A percentile compares a stretch with the other conserved stretches of the same genome.
Evolutionary conservation across 2,113 vertebrate genomes (phyloP).

Genomic region (Lutjanus erythropterus): DNA sequence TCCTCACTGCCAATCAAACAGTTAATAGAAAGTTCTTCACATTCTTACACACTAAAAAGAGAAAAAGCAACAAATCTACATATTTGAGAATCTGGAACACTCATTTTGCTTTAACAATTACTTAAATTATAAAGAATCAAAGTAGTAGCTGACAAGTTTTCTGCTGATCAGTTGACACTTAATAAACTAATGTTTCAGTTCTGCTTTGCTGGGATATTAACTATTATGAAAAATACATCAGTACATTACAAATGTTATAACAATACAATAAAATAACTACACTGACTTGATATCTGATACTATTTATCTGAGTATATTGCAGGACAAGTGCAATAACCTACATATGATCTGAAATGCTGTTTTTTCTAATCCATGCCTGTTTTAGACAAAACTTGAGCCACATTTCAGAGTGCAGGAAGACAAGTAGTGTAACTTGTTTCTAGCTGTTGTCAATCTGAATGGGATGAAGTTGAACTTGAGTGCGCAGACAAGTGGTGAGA

Average conservation of each 20-base stretch:
- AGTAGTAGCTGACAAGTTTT: not conserved
- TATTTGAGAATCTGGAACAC: not conserved
- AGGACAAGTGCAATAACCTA: not conserved
- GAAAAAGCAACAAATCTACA: not conserved
- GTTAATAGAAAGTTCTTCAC: no score
- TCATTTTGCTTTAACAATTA: not conserved
- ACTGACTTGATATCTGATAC: not conserved
- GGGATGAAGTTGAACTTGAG: conserved; percentile 49
- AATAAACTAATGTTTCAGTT: not conserved
- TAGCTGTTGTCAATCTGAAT: not conserved
- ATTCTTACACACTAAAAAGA: no score
- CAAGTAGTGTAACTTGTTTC: not conserved
- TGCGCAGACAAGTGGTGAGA: conserved; percentile 63
- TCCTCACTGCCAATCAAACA: no score
- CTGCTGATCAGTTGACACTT: no score
- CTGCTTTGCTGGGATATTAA: not conserved
- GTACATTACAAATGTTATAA: not conserved
- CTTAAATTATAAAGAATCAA: not conserved
- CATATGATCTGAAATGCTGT: no score
- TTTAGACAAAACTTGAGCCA: not conserved
- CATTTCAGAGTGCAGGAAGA: not conserved
- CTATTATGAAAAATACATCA: not conserved
- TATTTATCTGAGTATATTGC: not conserved
- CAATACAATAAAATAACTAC: not conserved
- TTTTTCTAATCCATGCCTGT: no score